phyloP scores from a whole-genome alignment of 2,888 invertebrate genomes.

The Pollenia amentaria region DNA sequence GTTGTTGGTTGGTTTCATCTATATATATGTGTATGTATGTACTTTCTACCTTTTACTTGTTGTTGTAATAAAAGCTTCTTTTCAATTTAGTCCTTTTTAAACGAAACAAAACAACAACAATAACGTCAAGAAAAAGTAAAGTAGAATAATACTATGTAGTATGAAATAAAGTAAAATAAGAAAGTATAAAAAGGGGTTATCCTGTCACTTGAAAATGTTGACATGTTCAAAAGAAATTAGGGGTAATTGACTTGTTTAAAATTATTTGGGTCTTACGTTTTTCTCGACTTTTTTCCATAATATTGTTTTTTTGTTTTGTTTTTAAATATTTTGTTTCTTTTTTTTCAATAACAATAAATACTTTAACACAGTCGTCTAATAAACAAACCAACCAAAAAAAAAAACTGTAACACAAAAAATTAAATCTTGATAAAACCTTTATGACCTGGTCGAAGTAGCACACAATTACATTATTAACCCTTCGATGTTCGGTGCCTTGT shows the following conservation, averaged over 20 bases:
- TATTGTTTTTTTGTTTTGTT: slow-evolving; percentile 7
- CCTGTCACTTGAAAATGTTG: slow-evolving; percentile 74
- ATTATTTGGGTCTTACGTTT: slow-evolving; percentile 65
- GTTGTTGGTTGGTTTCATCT: slow-evolving; percentile 3
- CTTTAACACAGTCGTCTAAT: slow-evolving; percentile 28
- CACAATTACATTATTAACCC: slow-evolving; percentile 29
- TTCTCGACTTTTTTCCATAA: not conserved
- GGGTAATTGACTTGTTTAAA: slow-evolving; percentile 74
- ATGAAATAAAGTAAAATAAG: not conserved
- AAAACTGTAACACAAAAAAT: slow-evolving; percentile 53
- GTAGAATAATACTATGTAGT: slow-evolving; percentile 27
- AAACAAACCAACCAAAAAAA: slow-evolving; percentile 6
- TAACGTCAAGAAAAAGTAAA: slow-evolving; percentile 23
- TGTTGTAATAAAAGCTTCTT: slow-evolving; percentile 57
- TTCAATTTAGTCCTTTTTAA: slow-evolving; percentile 59
- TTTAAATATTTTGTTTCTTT: slow-evolving; percentile 34
- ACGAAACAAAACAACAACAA: slow-evolving; percentile 30
- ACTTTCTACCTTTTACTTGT: slow-evolving; percentile 14
- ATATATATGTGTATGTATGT: no score
- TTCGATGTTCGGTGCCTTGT: no score
- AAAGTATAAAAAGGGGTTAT: slow-evolving; percentile 68
- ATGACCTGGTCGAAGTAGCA: slow-evolving; percentile 68
- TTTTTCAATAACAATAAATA: slow-evolving; percentile 46
- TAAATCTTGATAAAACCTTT: slow-evolving; percentile 53
- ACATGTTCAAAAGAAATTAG: slow-evolving; percentile 74